These are phyloP conservation scores for Cloeon dipterum DNA, from an alignment of 2,888 invertebrate species.

Conservation along the genomic window DNA sequence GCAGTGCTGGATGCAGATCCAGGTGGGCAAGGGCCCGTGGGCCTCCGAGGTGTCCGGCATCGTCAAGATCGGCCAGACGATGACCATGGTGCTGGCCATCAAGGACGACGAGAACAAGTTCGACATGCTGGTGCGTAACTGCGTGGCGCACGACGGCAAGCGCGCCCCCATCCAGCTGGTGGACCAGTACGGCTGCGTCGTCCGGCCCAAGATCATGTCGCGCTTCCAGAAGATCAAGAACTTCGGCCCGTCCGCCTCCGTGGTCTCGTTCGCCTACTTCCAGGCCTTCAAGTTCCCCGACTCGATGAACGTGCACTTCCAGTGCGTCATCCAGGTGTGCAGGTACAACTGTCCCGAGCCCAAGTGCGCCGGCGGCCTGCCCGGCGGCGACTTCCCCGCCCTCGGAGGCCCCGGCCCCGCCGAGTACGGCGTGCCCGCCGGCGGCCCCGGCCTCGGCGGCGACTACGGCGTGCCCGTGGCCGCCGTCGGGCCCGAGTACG, in stretches of 20 bases:
- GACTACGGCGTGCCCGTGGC: slow-evolving; percentile 11
- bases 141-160: slow-evolving; percentile 86
- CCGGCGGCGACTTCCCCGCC: slow-evolving; percentile 14
- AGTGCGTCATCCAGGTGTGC: slow-evolving; percentile 87
- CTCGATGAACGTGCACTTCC: slow-evolving; percentile 93
- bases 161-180: slow-evolving; percentile 80
- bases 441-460: slow-evolving; percentile 29
- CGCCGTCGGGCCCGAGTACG: slow-evolving; percentile 6
- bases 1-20: slow-evolving; percentile 95
- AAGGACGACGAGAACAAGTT: slow-evolving; percentile 92
- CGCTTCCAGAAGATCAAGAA: slow-evolving; percentile 91
- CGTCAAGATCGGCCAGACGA: slow-evolving; percentile 87
- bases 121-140: slow-evolving; percentile 84
- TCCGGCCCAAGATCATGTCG: slow-evolving; percentile 75
- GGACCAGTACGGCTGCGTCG: slow-evolving; percentile 83
- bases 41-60: slow-evolving; percentile 91
- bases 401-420: slow-evolving; percentile 25
- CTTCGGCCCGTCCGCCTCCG: slow-evolving; percentile 82
- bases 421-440: slow-evolving; percentile 1
- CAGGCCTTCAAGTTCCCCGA: slow-evolving; percentile 94
- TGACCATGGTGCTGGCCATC: slow-evolving; percentile 91
- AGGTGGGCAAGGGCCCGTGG: slow-evolving; percentile 91
- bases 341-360: slow-evolving; percentile 84
- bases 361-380: slow-evolving; percentile 45
- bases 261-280: slow-evolving; percentile 88